phyloP scores from a whole-genome alignment of 2,113 vertebrate genomes.

The Muntiacus muntjak region DNA sequence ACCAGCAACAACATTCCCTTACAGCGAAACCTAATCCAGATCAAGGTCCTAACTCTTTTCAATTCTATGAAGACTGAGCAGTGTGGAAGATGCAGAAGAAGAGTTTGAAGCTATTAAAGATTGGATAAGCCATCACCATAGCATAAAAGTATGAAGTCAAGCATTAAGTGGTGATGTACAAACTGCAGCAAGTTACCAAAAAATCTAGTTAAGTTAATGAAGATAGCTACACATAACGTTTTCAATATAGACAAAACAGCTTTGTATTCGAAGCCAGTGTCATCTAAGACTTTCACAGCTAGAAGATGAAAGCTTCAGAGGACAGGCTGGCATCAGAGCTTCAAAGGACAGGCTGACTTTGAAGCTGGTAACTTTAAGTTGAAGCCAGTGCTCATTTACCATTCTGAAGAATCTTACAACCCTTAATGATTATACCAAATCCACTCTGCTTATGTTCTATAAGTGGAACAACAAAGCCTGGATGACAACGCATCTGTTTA shows the following conservation, averaged over 20 bases:
- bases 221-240: background rate
- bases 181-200: background rate
- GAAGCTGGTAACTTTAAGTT: background rate
- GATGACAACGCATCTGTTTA: background rate
- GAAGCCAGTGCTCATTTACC: background rate
- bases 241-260: background rate
- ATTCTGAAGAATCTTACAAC: background rate
- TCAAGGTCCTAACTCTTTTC: background rate
- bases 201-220: background rate
- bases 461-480: background rate
- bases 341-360: background rate
- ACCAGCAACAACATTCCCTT: background rate
- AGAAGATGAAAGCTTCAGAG: background rate
- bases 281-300: background rate
- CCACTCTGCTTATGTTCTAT: background rate
- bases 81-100: background rate
- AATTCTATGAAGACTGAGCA: background rate
- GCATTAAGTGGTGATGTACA: background rate
- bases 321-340: background rate
- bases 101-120: background rate
- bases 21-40: background rate
- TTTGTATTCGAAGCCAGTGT: background rate
- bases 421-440: no score
- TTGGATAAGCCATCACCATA: background rate
- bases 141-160: background rate